A percentile compares a stretch with the other conserved stretches of the same genome.
These are phyloP conservation scores for Selenia dentaria DNA, from an alignment of 2,888 invertebrate genomes.

Conservation along the genomic window DNA sequence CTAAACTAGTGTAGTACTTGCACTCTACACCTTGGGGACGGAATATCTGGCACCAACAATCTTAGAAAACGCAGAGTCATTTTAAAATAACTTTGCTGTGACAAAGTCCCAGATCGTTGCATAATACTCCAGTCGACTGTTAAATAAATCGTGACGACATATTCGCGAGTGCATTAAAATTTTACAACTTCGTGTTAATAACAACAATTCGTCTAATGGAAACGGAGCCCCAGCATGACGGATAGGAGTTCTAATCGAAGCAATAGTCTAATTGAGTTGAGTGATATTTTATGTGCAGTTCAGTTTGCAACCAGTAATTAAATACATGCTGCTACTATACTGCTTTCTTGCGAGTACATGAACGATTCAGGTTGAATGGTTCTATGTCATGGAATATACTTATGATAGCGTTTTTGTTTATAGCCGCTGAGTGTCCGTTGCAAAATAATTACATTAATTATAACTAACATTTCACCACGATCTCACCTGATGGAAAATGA, in stretches of 20 bases:
- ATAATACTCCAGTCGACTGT: conserved; percentile 14
- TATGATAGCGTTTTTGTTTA: too few species aligned
- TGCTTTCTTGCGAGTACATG: not conserved
- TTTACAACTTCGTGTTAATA: conserved; percentile 28
- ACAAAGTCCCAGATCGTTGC: conserved; percentile 2
- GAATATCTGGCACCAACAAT: too few species aligned
- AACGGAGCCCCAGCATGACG: conserved; percentile 4
- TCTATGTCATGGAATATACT: not conserved
- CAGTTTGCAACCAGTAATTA: not conserved
- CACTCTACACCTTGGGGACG: too few species aligned
- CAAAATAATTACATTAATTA: too few species aligned
- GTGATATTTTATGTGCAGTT: conserved; percentile 9
- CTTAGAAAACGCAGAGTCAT: too few species aligned
- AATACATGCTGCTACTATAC: too few species aligned
- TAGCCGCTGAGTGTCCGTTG: too few species aligned
- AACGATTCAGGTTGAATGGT: not conserved
- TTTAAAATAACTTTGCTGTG: not conserved
- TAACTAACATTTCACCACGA: too few species aligned
- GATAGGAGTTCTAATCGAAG: conserved; percentile 17
- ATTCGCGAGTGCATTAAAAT: conserved; percentile 33
- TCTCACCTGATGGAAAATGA: too few species aligned
- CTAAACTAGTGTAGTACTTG: too few species aligned
- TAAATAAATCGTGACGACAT: conserved; percentile 32
- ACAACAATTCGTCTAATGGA: conserved; percentile 25
- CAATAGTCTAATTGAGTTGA: conserved; percentile 8